Evolutionary conservation across 2,113 vertebrate species (phyloP), one percentile per base, ranked within the genome.

Genomic region (Petrocephalus microphthalmus): DNA sequence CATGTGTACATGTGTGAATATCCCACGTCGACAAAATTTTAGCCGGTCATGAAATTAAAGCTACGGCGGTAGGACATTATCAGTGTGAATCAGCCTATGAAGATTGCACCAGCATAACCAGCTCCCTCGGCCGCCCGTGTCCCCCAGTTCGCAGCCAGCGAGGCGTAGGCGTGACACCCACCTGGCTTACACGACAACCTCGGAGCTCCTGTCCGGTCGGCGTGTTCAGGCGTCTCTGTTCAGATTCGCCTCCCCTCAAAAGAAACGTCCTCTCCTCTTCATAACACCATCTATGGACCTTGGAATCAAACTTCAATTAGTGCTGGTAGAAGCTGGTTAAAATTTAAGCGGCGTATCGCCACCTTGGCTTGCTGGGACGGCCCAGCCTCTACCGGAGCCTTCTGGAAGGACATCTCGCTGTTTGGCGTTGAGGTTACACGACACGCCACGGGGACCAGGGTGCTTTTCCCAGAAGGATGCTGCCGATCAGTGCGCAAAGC

Each of bases 221-320:
- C 7, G 71, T 47, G 53, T 20, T 53, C 37, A 42, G 53, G 42
- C 52, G 45, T 29, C 53, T 33, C 84, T 85, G 84, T 17, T 54
- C 33, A 47, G n/a, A 78, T 22, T 53, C 67, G 47, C 60, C 25
- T 53, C 45, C 1, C 52, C 19, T 33, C 33, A 25, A 33, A 7
- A 53, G 84, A 0, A 11, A 47, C n/a, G 85, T 33, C 49, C 42
- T 52, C 37, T n/a, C 37, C 15, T 87, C 51, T 11, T 87, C n/a
- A 1, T 20, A 89, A 67, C 74, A 25, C 20, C n/a, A 84, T 45
- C 53, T 71, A 88, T 37, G 57, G 13, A 17, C 74, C 53, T 42
- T 84, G 67, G 88, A 95, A 91, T 94, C 95, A 95, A 95, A 96
- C 91, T 95, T 94, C 95, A 95, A 89, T 89, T 82, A 51, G 56